A percentile compares a stretch with the other conserved stretches of the same genome.
Evolutionary conservation across 2,888 invertebrate species (phyloP).

Genomic region (Hololepta plana): DNA sequence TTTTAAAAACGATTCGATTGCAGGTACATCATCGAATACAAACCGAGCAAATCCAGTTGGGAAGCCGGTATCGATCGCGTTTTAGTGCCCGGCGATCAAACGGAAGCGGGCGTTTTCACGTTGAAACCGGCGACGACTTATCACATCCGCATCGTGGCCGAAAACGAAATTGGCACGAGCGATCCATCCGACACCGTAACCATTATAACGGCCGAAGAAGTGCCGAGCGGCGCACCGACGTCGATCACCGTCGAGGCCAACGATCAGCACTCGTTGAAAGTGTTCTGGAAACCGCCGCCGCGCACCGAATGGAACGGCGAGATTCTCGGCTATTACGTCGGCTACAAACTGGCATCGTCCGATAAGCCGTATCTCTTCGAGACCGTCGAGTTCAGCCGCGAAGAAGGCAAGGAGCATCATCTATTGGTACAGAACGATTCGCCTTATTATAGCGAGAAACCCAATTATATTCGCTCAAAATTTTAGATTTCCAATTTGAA

Average conservation of each 20-base stretch:
- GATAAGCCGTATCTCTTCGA: slow-evolving; percentile 81
- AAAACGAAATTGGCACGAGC: slow-evolving; percentile 86
- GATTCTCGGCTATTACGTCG: slow-evolving; percentile 78
- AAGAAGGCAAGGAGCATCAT: slow-evolving; percentile 81
- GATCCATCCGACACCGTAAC: slow-evolving; percentile 84
- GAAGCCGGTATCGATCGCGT: slow-evolving; percentile 75
- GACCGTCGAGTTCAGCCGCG: slow-evolving; percentile 79
- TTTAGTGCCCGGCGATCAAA: slow-evolving; percentile 75
- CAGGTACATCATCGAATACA: slow-evolving; percentile 73
- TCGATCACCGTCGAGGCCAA: slow-evolving; percentile 71
- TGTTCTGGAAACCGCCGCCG: slow-evolving; percentile 82
- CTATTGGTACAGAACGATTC: slow-evolving; percentile 29
- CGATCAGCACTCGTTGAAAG: slow-evolving; percentile 71
- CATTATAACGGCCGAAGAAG: slow-evolving; percentile 90
- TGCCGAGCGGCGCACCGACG: slow-evolving; percentile 61
- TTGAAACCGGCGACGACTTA: slow-evolving; percentile 83
- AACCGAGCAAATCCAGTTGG: slow-evolving; percentile 67
- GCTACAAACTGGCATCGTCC: slow-evolving; percentile 67
- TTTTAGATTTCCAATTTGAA: slow-evolving; percentile 26
- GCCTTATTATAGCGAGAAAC: slow-evolving; percentile 7
- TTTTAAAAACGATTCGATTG: too few relatives aligned
- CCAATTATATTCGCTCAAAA: slow-evolving; percentile 5
- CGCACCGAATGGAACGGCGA: slow-evolving; percentile 86
- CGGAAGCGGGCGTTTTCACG: slow-evolving; percentile 77
- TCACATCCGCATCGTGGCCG: slow-evolving; percentile 80